A percentile compares a stretch with the other conserved stretches of the same genome.
phyloP scores from a whole-genome alignment of 2,113 vertebrate genomes.

The Riparia riparia region DNA sequence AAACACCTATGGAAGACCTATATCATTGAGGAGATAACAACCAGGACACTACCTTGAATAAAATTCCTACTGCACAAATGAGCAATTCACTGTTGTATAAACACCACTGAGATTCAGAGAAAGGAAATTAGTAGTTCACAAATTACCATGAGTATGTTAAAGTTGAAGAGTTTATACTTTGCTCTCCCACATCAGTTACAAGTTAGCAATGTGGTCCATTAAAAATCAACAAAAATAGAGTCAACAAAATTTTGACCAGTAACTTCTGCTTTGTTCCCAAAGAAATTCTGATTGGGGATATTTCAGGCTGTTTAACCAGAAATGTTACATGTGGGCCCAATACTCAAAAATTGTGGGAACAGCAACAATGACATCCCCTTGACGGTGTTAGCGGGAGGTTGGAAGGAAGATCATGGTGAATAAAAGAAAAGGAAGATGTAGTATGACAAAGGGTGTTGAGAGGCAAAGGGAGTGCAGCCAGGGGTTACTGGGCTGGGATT shows the following conservation, averaged over 20 bases:
- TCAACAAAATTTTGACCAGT: not conserved
- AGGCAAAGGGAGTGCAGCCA: not conserved
- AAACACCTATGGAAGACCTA: slow-evolving; percentile 23
- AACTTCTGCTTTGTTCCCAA: not conserved
- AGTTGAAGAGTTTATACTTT: not conserved
- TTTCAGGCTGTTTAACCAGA: not conserved
- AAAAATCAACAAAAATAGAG: not conserved
- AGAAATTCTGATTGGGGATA: not conserved
- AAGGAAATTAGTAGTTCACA: not conserved
- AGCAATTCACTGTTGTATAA: slow-evolving; percentile 22
- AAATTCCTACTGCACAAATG: slow-evolving; percentile 9
- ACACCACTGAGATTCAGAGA: slow-evolving; percentile 17
- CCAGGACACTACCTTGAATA: not conserved
- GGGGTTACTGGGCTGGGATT: not conserved
- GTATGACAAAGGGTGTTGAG: not conserved
- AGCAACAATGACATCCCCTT: not conserved
- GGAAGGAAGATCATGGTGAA: not conserved
- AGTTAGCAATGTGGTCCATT: not conserved
- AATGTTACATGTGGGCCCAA: accelerated
- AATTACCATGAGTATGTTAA: slow-evolving; percentile 7
- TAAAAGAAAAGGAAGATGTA: not conserved
- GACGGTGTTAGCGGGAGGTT: not conserved
- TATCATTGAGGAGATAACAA: slow-evolving; percentile 22
- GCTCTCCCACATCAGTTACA: not conserved
- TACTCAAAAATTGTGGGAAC: not conserved